Base-by-base conservation (phyloP, 2,113 vertebrate species). In the Cyprinus carpio region DNA sequence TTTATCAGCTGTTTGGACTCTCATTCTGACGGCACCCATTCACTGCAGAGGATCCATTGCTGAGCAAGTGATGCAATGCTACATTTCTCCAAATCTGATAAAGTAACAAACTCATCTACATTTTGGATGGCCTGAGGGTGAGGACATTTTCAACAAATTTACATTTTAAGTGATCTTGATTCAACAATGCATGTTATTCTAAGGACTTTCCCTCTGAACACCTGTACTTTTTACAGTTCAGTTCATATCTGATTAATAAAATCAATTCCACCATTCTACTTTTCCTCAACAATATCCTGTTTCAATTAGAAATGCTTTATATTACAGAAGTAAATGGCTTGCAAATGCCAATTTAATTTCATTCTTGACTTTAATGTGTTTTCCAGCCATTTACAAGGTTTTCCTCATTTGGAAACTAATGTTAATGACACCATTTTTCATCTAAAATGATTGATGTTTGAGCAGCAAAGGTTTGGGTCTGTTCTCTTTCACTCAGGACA, bases 381-480 rank as follows among this genome's bases (percentile, higher is more conserved):
- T 71, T 75, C 72, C 80, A 87, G 65, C 2, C 51, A 51, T 83
- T 83, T 51, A 49, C 46, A 49, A 49, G 46, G 23, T 40, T 64
- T 64, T 29, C 23, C n/a, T 49, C 37, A 46, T 37, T 82, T 82
- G 79, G 71, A 82, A 86, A 67, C 56, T 6, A 40, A 75, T 51
- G 13, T 34, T 18, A 27, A 51, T 18, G 25, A 2, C 46, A 49
- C 6, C 25, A 7, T 75, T 29, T 12, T 49, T 58, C 67, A 43
- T 60, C 6, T 40, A 54, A 40, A 75, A 67, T 58, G 31, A 71
- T 56, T 51, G 16, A 51, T 18, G 25, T 29, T 51, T 29, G 46
- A 49, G 46, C 46, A 49, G 46, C 11, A 46, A 75, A 75, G 23
- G 7, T 16, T 29, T 16, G 74, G 6, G n/a, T 37, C 34, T 69